Conservation (phyloP, 1,140 invertebrate genomes). For the Psilanteris sp. region DNA sequence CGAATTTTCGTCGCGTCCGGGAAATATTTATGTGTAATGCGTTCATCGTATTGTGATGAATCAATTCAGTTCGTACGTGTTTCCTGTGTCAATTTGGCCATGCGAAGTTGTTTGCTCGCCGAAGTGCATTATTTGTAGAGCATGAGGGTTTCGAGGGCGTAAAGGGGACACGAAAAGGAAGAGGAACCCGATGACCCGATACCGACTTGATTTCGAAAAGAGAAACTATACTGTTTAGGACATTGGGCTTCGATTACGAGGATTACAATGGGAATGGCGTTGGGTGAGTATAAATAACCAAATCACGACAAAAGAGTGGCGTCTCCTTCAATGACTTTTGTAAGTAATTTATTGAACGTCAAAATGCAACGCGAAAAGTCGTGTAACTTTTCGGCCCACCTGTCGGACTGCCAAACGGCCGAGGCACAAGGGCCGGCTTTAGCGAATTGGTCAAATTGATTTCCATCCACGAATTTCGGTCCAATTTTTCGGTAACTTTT, state of each 20-base stretch:
- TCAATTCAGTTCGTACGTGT: slow-evolving; percentile 62
- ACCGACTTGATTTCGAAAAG: slow-evolving; percentile 69
- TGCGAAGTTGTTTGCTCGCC: slow-evolving; percentile 75
- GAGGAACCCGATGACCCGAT: slow-evolving; percentile 71
- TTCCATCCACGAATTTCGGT: too few species aligned
- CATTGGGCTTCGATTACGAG: slow-evolving; percentile 37
- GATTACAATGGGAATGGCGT: too few species aligned
- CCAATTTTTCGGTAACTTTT: too few species aligned
- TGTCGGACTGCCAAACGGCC: too few species aligned
- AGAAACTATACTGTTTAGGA: slow-evolving; percentile 57
- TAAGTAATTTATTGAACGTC: too few species aligned
- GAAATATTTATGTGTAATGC: slow-evolving; percentile 44
- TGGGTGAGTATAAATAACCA: too few species aligned
- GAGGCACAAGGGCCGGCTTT: too few species aligned
- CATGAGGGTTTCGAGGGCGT: slow-evolving; percentile 62
- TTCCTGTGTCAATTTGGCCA: slow-evolving; percentile 73
- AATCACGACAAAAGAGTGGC: too few species aligned
- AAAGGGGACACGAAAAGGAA: slow-evolving; percentile 47
- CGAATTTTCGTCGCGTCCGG: slow-evolving; percentile 6
- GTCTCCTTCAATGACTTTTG: too few species aligned
- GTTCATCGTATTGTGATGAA: slow-evolving; percentile 53
- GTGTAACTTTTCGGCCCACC: too few species aligned
- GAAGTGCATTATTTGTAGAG: slow-evolving; percentile 75
- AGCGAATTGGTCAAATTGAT: too few species aligned
- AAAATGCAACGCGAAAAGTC: too few species aligned